These are phyloP conservation scores for Bombyx mandarina DNA, from an alignment of 1,140 invertebrate genomes.

Conservation along the genomic window DNA sequence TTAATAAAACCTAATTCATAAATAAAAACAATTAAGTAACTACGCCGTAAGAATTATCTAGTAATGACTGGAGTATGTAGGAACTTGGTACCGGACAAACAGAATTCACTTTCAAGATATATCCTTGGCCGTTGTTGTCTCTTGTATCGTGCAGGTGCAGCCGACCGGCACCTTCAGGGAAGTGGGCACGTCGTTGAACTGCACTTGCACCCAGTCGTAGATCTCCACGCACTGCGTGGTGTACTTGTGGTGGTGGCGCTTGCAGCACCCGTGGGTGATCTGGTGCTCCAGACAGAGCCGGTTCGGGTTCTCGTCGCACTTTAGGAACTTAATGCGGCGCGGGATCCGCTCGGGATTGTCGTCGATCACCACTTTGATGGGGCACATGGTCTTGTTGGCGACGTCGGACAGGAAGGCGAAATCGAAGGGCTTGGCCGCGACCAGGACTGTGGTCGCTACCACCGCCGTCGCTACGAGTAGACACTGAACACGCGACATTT, in stretches of 20 bases:
- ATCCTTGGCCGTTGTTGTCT: constrained; percentile 12
- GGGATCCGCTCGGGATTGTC: constrained; percentile 36
- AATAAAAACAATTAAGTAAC: constrained; percentile 3
- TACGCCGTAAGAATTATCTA: constrained; percentile 7
- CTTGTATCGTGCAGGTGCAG: constrained; percentile 44
- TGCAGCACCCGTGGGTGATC: constrained; percentile 39
- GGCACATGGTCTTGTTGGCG: constrained; percentile 46
- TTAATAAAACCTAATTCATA: constrained; percentile 11
- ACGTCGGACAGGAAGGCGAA: constrained; percentile 24
- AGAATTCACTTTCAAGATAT: constrained; percentile 9
- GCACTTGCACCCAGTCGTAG: constrained; percentile 42
- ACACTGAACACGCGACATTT: constrained; percentile 12
- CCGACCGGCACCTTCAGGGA: constrained; percentile 39
- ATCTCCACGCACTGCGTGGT: constrained; percentile 46
- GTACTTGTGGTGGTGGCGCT: constrained; percentile 24
- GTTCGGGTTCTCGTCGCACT: constrained; percentile 31
- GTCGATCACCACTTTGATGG: constrained; percentile 37
- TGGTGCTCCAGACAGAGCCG: constrained; percentile 29
- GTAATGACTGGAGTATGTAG: constrained; percentile 13
- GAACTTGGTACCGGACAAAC: constrained; percentile 8
- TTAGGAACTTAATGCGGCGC: constrained; percentile 44
- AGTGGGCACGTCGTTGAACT: constrained; percentile 22
- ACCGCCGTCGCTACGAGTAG: constrained; percentile 7
- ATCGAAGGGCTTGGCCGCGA: constrained; percentile 6
- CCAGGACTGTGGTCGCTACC: constrained; percentile 10